phyloP scores from a whole-genome alignment of 2,113 vertebrate genomes.

The Phainopepla nitens region DNA sequence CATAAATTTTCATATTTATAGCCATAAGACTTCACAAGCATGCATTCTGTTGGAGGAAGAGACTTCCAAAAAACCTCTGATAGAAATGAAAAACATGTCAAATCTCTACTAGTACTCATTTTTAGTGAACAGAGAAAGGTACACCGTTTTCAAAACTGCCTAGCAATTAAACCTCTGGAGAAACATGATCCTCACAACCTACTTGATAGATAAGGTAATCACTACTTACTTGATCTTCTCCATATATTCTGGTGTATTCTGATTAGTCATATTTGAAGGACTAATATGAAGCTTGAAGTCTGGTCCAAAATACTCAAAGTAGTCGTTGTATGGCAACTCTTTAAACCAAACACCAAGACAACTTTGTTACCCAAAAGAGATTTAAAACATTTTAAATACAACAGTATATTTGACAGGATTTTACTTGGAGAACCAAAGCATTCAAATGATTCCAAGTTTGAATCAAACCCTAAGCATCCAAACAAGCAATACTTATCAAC shows the following conservation, averaged over 20 bases:
- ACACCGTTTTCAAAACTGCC: neutral
- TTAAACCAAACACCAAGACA: neutral
- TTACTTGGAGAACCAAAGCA: neutral
- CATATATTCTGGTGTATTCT: constrained; percentile 85
- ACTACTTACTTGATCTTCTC: constrained; percentile 85
- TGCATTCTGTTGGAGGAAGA: neutral
- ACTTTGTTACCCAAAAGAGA: neutral
- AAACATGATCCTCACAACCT: neutral
- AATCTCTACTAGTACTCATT: neutral
- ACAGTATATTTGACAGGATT: neutral
- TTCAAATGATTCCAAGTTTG: too few species aligned
- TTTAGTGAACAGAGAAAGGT: neutral
- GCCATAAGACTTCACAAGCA: neutral
- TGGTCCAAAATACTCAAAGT: constrained; percentile 85
- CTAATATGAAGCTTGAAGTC: constrained; percentile 86
- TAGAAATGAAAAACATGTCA: neutral
- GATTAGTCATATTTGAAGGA: constrained; percentile 86
- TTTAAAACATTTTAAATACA: neutral
- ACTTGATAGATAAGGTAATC: neutral
- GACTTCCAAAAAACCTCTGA: neutral
- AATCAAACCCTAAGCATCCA: neutral
- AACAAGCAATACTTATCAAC: neutral
- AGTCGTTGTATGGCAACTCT: constrained; percentile 84
- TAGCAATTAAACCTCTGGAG: neutral
- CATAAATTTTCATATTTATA: neutral